Percentiles rank a stretch among this genome's conserved stretches.
phyloP scores from a whole-genome alignment of 2,113 vertebrate genomes.

The Gambusia affinis region DNA sequence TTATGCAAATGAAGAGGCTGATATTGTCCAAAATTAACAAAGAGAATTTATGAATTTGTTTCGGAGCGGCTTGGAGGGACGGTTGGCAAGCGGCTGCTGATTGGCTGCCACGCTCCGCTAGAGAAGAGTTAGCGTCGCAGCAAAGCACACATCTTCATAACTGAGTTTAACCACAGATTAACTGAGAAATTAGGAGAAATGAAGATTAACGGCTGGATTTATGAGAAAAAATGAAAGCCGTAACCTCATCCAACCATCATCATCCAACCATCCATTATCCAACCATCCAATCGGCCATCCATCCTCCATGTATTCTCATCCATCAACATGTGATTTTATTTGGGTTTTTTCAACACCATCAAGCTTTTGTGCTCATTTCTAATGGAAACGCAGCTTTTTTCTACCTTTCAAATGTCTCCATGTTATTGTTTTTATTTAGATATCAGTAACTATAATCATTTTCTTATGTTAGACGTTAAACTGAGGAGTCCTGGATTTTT shows the following conservation, averaged over 20 bases:
- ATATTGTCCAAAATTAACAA: slow-evolving; percentile 54
- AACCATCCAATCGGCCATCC: too few species aligned
- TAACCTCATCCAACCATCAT: too few species aligned
- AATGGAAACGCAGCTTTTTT: background rate
- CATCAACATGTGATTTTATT: too few species aligned
- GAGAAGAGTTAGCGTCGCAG: slow-evolving; percentile 27
- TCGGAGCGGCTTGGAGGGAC: slow-evolving; percentile 51
- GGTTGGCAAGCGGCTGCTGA: slow-evolving; percentile 30
- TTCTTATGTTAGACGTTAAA: background rate
- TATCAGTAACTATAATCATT: background rate
- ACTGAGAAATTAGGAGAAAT: too few species aligned
- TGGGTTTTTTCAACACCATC: too few species aligned
- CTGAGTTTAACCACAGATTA: too few species aligned
- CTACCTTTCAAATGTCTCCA: background rate
- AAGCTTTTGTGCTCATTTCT: too few species aligned
- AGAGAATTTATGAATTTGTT: slow-evolving; percentile 54
- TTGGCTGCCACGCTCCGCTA: slow-evolving; percentile 38
- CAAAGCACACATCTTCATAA: slow-evolving; percentile 22
- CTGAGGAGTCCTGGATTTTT: background rate
- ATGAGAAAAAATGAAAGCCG: too few species aligned
- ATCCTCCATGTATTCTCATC: too few species aligned
- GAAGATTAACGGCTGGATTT: too few species aligned
- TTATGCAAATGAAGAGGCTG: slow-evolving; percentile 52
- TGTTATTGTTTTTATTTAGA: background rate
- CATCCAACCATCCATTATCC: too few species aligned